Percentiles rank a stretch among this genome's conserved stretches.
Conservation (phyloP, 23 tunicate species). For the Halocynthia aurantium region DNA sequence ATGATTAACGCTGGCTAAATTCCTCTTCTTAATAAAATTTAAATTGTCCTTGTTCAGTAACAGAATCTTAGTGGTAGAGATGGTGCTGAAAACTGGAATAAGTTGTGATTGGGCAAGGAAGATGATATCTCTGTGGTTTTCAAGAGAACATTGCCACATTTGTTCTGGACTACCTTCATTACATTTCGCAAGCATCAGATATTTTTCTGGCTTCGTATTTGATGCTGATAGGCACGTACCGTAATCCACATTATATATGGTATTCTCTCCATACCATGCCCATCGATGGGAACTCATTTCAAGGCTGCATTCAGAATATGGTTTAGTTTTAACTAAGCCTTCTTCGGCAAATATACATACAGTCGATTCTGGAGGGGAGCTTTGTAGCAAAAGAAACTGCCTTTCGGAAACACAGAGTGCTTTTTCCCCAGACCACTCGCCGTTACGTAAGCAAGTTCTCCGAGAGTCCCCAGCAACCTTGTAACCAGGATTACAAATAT, state of each 20-base stretch:
- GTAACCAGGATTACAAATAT: constrained; percentile 27
- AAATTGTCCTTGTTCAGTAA: constrained; percentile 18
- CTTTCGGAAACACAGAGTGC: constrained; percentile 25
- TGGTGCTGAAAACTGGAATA: constrained; percentile 28
- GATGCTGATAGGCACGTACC: constrained; percentile 36
- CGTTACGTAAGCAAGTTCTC: constrained; percentile 34
- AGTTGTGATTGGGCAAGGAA: constrained; percentile 15
- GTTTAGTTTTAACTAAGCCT: neutral
- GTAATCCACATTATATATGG: constrained; percentile 17
- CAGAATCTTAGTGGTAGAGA: constrained; percentile 27
- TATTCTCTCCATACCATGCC: constrained; percentile 42
- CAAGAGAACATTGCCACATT: constrained; percentile 42
- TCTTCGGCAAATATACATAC: constrained; percentile 27
- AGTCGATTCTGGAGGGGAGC: constrained; percentile 30
- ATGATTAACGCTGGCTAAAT: constrained; percentile 6
- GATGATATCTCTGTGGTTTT: constrained; percentile 27
- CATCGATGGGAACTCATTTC: constrained; percentile 15
- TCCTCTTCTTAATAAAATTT: constrained; percentile 13
- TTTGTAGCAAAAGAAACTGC: constrained; percentile 49
- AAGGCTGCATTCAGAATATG: constrained; percentile 2
- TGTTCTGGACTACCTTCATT: constrained; percentile 27
- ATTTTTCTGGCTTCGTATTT: neutral
- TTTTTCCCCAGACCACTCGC: constrained; percentile 31
- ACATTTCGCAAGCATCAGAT: constrained; percentile 31
- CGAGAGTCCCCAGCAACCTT: constrained; percentile 15